These are phyloP conservation scores for Trichonephila clavipes DNA, from an alignment of 1,140 invertebrate genomes.

Conservation along the genomic window DNA sequence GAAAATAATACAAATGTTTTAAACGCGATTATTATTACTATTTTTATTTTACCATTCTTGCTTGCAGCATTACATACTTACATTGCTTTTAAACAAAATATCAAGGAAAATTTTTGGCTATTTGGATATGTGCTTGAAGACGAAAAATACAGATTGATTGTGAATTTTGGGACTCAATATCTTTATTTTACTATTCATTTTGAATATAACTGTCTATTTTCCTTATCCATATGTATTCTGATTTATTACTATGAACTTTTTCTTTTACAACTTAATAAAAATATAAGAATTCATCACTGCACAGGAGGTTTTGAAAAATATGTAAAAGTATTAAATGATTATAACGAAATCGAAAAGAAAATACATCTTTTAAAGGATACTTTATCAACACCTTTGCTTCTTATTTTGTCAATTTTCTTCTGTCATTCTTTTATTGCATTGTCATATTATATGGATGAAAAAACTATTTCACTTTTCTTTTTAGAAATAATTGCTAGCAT, in stretches of 20 bases:
- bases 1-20: neutral
- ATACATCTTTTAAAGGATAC: neutral
- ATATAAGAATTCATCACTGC: neutral
- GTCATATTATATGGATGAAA: neutral
- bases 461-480: neutral
- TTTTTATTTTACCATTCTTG: neutral
- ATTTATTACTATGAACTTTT: neutral
- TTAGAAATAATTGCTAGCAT: neutral
- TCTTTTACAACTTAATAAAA: neutral
- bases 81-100: neutral
- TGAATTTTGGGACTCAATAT: neutral
- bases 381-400: neutral
- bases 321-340: neutral
- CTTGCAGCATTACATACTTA: neutral
- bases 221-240: neutral
- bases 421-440: neutral
- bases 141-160: neutral
- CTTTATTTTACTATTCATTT: neutral
- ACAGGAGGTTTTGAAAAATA: neutral
- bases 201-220: neutral
- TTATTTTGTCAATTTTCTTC: neutral
- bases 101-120: neutral
- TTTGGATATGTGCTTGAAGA: neutral
- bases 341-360: neutral
- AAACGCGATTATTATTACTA: neutral